A percentile compares a stretch with the other conserved stretches of the same genome.
Evolutionary conservation across 2,888 invertebrate species (phyloP).

Genomic region (Sialis lutaria): DNA sequence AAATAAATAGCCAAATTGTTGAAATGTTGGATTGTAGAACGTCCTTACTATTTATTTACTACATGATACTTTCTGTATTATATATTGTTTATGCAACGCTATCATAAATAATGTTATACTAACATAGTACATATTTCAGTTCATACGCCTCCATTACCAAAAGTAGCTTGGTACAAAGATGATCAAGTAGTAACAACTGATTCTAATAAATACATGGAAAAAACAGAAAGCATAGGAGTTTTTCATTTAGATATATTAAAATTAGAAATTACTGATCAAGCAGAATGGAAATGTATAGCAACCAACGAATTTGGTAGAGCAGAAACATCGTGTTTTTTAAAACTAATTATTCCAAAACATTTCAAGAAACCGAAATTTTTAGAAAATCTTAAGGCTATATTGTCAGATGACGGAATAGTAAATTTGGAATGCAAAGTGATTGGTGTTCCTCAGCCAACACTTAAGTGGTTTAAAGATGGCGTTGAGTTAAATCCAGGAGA

Average conservation of each 20-base stretch:
- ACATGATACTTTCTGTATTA: no score
- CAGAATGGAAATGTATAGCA: constrained; percentile 84
- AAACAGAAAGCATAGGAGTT: constrained; percentile 49
- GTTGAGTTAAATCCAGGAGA: constrained; percentile 79
- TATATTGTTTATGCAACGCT: no score
- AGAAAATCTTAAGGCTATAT: constrained; percentile 66
- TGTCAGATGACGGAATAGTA: constrained; percentile 78
- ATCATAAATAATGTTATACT: background rate
- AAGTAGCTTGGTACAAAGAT: constrained; percentile 75
- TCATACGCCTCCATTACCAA: constrained; percentile 63
- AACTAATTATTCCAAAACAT: constrained; percentile 70
- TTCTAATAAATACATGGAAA: constrained; percentile 45
- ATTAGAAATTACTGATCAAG: constrained; percentile 70
- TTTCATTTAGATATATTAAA: constrained; percentile 55
- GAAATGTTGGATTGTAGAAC: no score
- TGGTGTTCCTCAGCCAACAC: constrained; percentile 74
- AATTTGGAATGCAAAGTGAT: constrained; percentile 87
- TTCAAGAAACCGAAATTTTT: constrained; percentile 78
- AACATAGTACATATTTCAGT: constrained; percentile 30
- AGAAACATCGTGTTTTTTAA: constrained; percentile 71
- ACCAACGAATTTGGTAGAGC: constrained; percentile 80
- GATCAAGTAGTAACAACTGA: constrained; percentile 56
- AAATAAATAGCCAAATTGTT: no score
- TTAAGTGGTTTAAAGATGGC: constrained; percentile 88
- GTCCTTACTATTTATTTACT: no score